Conservation (phyloP, 2,888 invertebrate genomes). For the Agonopterix arenella region DNA sequence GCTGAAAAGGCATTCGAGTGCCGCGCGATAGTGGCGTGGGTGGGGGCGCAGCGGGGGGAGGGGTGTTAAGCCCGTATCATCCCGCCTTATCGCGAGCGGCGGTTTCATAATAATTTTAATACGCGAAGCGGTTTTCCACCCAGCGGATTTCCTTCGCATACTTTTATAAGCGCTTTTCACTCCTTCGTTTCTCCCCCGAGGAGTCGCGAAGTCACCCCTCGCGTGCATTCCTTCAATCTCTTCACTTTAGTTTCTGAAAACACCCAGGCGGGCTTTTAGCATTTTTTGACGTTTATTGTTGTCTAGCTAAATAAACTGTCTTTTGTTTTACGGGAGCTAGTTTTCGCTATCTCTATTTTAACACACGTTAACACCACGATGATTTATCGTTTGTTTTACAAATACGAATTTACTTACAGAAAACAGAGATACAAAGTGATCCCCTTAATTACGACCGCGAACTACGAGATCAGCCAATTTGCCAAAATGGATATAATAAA, state of each 20-base stretch:
- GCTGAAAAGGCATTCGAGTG: slow-evolving; percentile 59
- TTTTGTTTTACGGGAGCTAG: too few relatives aligned
- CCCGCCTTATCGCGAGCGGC: slow-evolving; percentile 28
- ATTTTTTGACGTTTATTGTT: slow-evolving; percentile 32
- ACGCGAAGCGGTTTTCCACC: slow-evolving; percentile 25
- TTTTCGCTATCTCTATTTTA: background rate
- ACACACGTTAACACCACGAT: too few relatives aligned
- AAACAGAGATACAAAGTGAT: slow-evolving; percentile 7
- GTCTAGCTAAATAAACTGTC: too few relatives aligned
- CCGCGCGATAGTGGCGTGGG: slow-evolving; percentile 51
- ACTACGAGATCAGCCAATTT: slow-evolving; percentile 66
- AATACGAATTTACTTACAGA: too few relatives aligned
- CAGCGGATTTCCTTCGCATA: slow-evolving; percentile 9
- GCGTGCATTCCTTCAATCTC: slow-evolving; percentile 51
- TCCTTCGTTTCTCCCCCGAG: slow-evolving; percentile 29
- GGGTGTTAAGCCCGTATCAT: slow-evolving; percentile 23
- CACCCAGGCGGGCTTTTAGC: slow-evolving; percentile 48
- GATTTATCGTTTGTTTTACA: too few relatives aligned
- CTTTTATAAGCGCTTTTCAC: slow-evolving; percentile 43
- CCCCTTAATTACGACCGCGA: slow-evolving; percentile 33
- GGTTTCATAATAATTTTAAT: slow-evolving; percentile 76
- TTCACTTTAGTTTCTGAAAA: slow-evolving; percentile 39
- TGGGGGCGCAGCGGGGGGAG: slow-evolving; percentile 9
- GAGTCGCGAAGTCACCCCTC: slow-evolving; percentile 52
- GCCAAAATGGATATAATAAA: slow-evolving; percentile 75